Evolutionary conservation across 2,888 invertebrate genomes (phyloP), one percentile per base, ranked within the genome.

Genomic region (Agrochola lota): DNA sequence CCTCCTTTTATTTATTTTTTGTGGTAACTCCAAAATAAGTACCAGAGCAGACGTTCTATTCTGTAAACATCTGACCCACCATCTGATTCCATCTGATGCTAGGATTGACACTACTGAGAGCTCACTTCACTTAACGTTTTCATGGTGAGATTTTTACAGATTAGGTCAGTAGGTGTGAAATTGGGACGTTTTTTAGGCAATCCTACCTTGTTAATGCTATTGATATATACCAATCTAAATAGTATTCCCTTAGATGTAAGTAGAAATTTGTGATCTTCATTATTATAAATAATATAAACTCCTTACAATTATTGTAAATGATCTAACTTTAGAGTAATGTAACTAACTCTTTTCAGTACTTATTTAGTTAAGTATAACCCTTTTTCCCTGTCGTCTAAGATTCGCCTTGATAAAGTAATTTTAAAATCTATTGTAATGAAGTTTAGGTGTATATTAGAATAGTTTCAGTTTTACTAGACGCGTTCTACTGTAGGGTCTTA

Each of bases 381-480:
- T 77, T 75, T 81, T 85, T 85, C 78, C 78, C 74, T 84, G 84
- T 85, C 82, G 88, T 84, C 82, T 89, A 89, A 88, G 88, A 87
- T 87, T 89, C 85, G 88, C 88, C 89, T 90, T 89, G 89, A 86
- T 89, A 87, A 85, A 78, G 81, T 90, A 90, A 87, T 87, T 85
- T 88, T 88, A 85, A 88, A 85, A 66, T 79, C 76, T 80, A 85
- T 73, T 83, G 81, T 85, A 82, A 88, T 86, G 85, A 89, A 87
- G 81, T 90, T 87, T 87, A 87, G 85, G 81, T 87, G 85, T 84
- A 84, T 73, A 87, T 87, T 87, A 84, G 84, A 80, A 85, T 88
- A 89, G 82, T 85, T 82, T 84, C 87, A 88, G 85, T 90, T 92
- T 89, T 90, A 84, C 88, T 92, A 91, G 91, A 85, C 83, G 88